phyloP scores from a whole-genome alignment of 2,888 invertebrate species.

The Coelogynopora nodosa region DNA sequence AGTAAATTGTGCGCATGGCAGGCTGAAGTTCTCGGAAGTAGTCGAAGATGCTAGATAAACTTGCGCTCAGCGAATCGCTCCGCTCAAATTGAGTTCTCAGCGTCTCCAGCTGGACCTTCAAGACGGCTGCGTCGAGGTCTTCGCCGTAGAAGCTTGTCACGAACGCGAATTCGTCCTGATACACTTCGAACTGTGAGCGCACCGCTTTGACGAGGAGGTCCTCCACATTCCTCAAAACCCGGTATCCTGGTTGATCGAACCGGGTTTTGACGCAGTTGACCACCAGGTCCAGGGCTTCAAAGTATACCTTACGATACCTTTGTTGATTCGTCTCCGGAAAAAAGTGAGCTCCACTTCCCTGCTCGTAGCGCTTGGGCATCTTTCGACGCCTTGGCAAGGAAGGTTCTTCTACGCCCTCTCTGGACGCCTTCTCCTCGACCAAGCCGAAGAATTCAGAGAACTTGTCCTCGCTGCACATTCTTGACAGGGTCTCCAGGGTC shows the following conservation, averaged over 20 bases:
- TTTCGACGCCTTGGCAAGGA: background rate
- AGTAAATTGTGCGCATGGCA: no score
- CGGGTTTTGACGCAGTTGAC: background rate
- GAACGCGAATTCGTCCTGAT: background rate
- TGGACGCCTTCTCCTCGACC: background rate
- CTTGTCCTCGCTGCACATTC: background rate
- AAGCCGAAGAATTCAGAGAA: background rate
- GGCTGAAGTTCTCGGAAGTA: no score
- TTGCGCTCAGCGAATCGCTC: no score
- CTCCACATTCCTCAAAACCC: background rate
- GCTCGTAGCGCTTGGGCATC: background rate
- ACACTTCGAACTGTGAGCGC: background rate
- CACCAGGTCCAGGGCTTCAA: background rate
- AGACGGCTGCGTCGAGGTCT: background rate
- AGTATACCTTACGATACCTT: background rate
- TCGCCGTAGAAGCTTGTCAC: background rate
- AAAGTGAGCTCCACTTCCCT: background rate
- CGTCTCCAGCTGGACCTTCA: background rate
- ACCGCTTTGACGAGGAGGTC: background rate
- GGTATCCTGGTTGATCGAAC: background rate
- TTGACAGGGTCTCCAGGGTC: slow-evolving; percentile 33
- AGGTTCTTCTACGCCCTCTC: no score
- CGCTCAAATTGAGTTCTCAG: no score
- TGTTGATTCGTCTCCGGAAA: background rate
- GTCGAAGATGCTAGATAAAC: no score